phyloP scores from a whole-genome alignment of 2,888 invertebrate genomes.

The Hyppa rectilinea region DNA sequence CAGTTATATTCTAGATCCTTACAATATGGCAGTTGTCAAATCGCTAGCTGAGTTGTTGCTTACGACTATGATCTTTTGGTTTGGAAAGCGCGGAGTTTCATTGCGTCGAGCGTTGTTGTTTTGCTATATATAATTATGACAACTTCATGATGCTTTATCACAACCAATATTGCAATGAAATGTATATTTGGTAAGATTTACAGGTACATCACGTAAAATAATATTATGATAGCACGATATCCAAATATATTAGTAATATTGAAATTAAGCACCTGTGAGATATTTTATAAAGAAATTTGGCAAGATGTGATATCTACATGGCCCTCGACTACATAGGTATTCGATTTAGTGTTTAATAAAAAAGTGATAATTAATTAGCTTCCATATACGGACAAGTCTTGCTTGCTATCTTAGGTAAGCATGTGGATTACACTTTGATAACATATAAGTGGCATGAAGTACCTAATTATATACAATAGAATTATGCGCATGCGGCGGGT shows the following conservation, averaged over 20 bases:
- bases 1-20: conserved; percentile 85
- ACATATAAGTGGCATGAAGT: too few relatives aligned
- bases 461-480: conserved; percentile 12
- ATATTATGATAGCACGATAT: conserved; percentile 71
- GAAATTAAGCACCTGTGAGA: conserved; percentile 60
- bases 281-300: conserved; percentile 53
- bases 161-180: conserved; percentile 89
- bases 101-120: conserved; percentile 73
- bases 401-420: not conserved
- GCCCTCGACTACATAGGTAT: not conserved
- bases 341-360: conserved; percentile 21
- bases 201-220: conserved; percentile 82
- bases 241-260: conserved; percentile 54
- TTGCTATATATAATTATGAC: conserved; percentile 72
- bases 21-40: conserved; percentile 90
- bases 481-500: conserved; percentile 1
- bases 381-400: conserved; percentile 1
- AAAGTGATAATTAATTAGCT: conserved; percentile 25
- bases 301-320: conserved; percentile 56
- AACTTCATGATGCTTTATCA: conserved; percentile 86
- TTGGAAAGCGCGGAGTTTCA: conserved; percentile 79
- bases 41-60: conserved; percentile 89
- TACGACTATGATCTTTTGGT: conserved; percentile 79
- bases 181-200: conserved; percentile 85
- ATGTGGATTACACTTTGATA: conserved; percentile 2